Conservation (phyloP, 2,888 invertebrate species). For the Eupithecia subumbrata region DNA sequence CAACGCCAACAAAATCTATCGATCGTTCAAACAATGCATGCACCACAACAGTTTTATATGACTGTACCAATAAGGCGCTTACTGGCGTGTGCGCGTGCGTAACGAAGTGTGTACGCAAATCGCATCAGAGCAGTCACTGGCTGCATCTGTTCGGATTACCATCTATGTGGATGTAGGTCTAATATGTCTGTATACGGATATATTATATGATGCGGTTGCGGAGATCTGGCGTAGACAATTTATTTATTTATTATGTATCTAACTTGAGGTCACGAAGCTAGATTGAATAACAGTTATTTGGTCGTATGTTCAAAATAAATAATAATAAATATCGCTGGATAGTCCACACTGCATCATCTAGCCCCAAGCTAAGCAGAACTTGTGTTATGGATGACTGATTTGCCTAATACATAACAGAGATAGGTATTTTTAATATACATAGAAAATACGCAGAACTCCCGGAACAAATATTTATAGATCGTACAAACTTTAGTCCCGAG, state of each 20-base stretch:
- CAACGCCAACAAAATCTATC: neutral
- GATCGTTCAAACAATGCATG: slow-evolving; percentile 34
- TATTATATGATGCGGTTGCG: neutral
- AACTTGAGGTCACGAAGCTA: too few species aligned
- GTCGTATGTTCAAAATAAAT: neutral
- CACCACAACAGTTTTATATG: slow-evolving; percentile 41
- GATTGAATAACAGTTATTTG: neutral
- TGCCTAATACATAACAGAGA: too few species aligned
- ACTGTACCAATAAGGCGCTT: slow-evolving; percentile 60
- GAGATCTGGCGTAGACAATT: neutral
- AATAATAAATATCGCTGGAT: too few species aligned
- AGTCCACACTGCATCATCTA: too few species aligned
- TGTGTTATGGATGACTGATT: too few species aligned
- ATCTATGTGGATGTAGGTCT: slow-evolving; percentile 3
- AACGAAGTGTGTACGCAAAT: slow-evolving; percentile 74
- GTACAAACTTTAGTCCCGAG: too few species aligned
- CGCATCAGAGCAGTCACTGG: slow-evolving; percentile 65
- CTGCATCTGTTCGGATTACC: slow-evolving; percentile 73
- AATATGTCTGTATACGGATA: neutral
- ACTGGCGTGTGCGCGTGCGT: slow-evolving; percentile 66
- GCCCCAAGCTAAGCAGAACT: too few species aligned
- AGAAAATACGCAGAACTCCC: too few species aligned
- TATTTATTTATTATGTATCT: too few species aligned
- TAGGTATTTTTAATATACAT: too few species aligned
- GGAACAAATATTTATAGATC: too few species aligned